These are phyloP conservation scores for Epinotia ramella DNA, from an alignment of 2,888 invertebrate genomes.

Conservation along the genomic window DNA sequence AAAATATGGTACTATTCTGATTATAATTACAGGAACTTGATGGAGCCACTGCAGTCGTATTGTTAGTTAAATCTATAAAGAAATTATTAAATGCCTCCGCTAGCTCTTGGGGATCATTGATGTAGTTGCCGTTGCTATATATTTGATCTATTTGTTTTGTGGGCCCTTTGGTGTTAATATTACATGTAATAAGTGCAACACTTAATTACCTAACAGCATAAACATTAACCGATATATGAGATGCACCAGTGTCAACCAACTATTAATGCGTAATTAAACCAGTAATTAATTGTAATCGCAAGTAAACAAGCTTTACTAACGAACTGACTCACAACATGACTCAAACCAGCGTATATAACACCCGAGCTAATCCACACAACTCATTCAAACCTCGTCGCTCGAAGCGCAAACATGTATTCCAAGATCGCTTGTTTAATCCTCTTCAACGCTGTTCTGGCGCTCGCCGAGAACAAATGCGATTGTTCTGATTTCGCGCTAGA, in stretches of 20 bases:
- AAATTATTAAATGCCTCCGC: too few species aligned
- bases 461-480: conserved; percentile 15
- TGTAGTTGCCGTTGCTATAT: too few species aligned
- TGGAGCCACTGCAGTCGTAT: too few species aligned
- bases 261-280: conserved; percentile 15
- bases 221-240: conserved; percentile 3
- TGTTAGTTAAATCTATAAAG: too few species aligned
- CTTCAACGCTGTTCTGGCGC: background rate
- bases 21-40: too few species aligned
- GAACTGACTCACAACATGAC: conserved; percentile 26
- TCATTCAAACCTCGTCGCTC: conserved; percentile 18
- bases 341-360: conserved; percentile 23
- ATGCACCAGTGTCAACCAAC: background rate
- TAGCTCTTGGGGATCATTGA: too few species aligned
- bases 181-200: background rate
- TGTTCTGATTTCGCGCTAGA: conserved; percentile 3
- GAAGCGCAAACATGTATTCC: conserved; percentile 30
- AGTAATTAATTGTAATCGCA: conserved; percentile 29
- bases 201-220: background rate
- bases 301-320: conserved; percentile 24
- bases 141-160: too few species aligned
- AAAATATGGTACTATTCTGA: too few species aligned
- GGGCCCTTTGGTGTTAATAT: too few species aligned
- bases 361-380: background rate
- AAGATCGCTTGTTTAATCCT: conserved; percentile 14